Conservation (phyloP, 2,113 vertebrate genomes). For the Natator depressus region DNA sequence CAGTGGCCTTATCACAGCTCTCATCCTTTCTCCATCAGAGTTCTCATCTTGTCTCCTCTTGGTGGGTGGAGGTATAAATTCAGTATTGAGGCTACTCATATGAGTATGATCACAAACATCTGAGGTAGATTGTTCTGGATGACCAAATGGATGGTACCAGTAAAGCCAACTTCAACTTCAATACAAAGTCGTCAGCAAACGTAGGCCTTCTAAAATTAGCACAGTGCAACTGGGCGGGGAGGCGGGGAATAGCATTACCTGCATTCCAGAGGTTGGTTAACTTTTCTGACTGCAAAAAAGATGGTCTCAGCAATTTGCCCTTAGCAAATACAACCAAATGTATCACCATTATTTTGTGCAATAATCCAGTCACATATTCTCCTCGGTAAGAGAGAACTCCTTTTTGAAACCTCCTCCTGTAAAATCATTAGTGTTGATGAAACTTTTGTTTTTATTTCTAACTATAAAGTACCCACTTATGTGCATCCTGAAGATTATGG, state of each 20-base stretch:
- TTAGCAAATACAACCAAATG: slow-evolving; percentile 8
- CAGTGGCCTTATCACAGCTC: neutral
- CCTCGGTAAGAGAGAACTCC: neutral
- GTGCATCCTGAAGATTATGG: neutral
- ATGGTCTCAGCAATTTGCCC: neutral
- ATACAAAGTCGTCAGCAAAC: neutral
- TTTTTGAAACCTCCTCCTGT: slow-evolving; percentile 24
- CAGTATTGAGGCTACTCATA: neutral
- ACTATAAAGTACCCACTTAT: neutral
- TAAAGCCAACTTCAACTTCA: neutral
- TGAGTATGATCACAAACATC: fast-evolving
- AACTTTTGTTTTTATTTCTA: slow-evolving; percentile 18
- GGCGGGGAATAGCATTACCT: neutral
- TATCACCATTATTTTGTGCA: neutral
- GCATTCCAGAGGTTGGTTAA: neutral
- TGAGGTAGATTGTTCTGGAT: neutral
- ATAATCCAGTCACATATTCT: neutral
- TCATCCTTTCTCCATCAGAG: neutral
- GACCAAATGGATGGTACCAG: fast-evolving
- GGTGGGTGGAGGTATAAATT: neutral
- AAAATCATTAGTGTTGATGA: neutral
- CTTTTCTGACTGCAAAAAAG: neutral
- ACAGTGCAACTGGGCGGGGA: too few relatives aligned
- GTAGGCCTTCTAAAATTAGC: neutral
- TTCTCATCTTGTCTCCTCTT: neutral